These are phyloP conservation scores for Anolis carolinensis DNA, from an alignment of 2,113 vertebrate genomes.

Conservation along the genomic window DNA sequence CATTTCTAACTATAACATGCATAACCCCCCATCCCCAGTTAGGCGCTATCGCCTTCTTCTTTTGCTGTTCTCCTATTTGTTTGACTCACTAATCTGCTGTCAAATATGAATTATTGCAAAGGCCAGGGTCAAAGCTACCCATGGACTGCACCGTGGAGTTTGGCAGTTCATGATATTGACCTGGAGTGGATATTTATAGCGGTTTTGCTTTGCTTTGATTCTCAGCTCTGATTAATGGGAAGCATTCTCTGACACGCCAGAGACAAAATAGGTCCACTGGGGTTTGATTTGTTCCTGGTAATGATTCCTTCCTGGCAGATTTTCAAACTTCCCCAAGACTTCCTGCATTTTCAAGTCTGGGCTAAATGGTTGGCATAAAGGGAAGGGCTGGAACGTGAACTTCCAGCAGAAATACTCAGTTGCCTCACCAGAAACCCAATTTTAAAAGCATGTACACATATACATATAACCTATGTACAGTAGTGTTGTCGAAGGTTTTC, in stretches of 20 bases:
- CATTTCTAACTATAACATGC: background rate
- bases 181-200: constrained; percentile 22
- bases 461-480: no score
- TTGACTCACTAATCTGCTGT: background rate
- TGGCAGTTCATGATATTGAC: constrained; percentile 18
- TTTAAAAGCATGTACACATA: background rate
- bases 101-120: background rate
- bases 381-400: background rate
- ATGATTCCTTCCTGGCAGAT: constrained; percentile 9
- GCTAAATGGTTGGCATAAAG: background rate
- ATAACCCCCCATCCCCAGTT: background rate
- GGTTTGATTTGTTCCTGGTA: constrained; percentile 13
- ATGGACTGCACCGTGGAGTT: background rate
- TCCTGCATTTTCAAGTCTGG: background rate
- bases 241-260: constrained; percentile 10
- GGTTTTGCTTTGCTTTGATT: constrained; percentile 12
- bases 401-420: background rate
- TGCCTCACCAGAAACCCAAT: background rate
- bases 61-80: background rate
- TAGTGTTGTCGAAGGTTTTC: no score
- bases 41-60: background rate
- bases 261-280: constrained; percentile 20
- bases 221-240: constrained; percentile 27
- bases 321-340: background rate
- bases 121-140: background rate